These are phyloP conservation scores for Drosophila lacteicornis DNA, from an alignment of 1,140 invertebrate genomes.

Conservation along the genomic window DNA sequence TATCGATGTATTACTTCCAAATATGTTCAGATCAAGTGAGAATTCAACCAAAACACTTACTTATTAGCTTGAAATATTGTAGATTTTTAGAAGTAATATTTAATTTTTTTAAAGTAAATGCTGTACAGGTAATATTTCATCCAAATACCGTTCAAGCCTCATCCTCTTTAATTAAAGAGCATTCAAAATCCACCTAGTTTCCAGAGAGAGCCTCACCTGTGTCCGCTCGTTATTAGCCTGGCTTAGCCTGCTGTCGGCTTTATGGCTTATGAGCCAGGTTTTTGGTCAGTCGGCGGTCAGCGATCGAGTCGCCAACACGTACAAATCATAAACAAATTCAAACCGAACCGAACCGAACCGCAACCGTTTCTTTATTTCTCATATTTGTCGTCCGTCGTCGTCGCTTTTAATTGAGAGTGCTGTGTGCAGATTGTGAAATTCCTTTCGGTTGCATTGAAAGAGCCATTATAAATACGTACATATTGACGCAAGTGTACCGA, in stretches of 20 bases:
- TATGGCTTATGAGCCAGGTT: constrained; percentile 36
- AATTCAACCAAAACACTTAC: too few relatives aligned
- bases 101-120: too few relatives aligned
- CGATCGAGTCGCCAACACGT: constrained; percentile 72
- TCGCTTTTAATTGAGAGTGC: constrained; percentile 30
- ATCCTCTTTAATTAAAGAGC: constrained; percentile 3
- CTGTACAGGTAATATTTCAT: neutral
- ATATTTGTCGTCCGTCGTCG: constrained; percentile 35
- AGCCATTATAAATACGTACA: constrained; percentile 24
- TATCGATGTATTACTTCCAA: too few relatives aligned
- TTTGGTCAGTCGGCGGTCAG: constrained; percentile 66
- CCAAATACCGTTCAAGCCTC: neutral
- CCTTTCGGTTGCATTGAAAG: constrained; percentile 42
- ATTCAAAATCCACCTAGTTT: constrained; percentile 5
- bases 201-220: neutral
- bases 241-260: constrained; percentile 32
- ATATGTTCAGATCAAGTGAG: too few relatives aligned
- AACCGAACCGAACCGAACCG: constrained; percentile 32
- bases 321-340: constrained; percentile 64
- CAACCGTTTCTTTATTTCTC: constrained; percentile 28
- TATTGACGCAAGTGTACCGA: constrained; percentile 9
- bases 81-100: neutral
- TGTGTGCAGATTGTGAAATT: constrained; percentile 66
- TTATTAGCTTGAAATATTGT: too few relatives aligned
- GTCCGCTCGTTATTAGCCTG: constrained; percentile 25